phyloP scores from a whole-genome alignment of 2,888 invertebrate species.

The Ypsolopha sequella region DNA sequence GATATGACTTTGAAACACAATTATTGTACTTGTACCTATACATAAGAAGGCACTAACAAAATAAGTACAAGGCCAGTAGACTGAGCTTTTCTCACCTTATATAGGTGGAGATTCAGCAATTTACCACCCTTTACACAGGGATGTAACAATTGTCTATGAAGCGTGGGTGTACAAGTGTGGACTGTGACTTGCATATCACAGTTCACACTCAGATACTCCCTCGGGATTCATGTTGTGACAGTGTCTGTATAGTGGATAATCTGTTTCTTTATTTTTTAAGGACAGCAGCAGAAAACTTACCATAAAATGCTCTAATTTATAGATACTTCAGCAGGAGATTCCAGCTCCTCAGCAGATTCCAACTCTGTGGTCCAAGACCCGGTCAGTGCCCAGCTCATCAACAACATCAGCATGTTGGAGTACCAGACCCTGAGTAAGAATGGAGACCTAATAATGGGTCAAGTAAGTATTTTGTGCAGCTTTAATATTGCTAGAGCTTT shows the following conservation, averaged over 20 bases:
- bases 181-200: too few species aligned
- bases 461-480: slow-evolving; percentile 26
- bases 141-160: too few species aligned
- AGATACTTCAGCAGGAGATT: slow-evolving; percentile 54
- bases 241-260: neutral
- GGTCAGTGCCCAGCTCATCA: slow-evolving; percentile 65
- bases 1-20: too few species aligned
- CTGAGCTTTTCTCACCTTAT: too few species aligned
- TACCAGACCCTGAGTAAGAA: slow-evolving; percentile 65
- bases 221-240: neutral
- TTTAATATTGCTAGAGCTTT: neutral
- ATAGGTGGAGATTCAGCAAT: too few species aligned
- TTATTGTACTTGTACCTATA: too few species aligned
- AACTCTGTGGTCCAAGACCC: slow-evolving; percentile 64
- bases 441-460: slow-evolving; percentile 53
- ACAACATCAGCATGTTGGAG: slow-evolving; percentile 66
- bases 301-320: slow-evolving; percentile 10
- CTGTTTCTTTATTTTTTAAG: too few species aligned
- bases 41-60: too few species aligned
- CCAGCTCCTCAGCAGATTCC: slow-evolving; percentile 63
- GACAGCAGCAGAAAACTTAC: neutral
- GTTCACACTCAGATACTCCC: too few species aligned
- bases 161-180: too few species aligned
- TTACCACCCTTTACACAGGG: too few species aligned
- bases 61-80: too few species aligned